Evolutionary conservation across 2,797 vertebrate species (phyloP).

Genomic region (Enteromius mattozi): DNA sequence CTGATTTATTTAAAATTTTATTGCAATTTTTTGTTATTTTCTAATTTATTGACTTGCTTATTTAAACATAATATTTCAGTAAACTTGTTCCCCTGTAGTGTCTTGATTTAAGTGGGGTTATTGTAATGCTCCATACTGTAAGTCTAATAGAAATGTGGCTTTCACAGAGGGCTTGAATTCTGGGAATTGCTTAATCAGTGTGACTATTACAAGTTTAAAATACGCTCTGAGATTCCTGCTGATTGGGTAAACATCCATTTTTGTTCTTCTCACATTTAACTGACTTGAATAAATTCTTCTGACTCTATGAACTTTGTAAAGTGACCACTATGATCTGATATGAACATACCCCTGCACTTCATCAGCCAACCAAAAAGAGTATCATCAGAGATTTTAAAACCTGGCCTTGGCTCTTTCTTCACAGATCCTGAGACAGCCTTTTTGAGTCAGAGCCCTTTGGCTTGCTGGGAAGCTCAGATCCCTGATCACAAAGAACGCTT

Average conservation of each 20-base stretch:
- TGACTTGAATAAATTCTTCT: background rate
- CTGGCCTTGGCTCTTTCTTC: conserved; percentile 31
- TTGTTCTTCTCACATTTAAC: conserved; percentile 2
- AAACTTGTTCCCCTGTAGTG: background rate
- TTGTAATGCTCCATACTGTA: background rate
- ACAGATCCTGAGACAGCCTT: conserved; percentile 43
- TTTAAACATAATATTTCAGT: background rate
- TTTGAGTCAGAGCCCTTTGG: conserved; percentile 37
- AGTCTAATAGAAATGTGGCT: background rate
- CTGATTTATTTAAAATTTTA: background rate
- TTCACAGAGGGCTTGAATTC: conserved; percentile 6
- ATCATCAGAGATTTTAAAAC: conserved; percentile 27
- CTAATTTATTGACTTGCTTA: background rate
- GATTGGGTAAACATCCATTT: background rate
- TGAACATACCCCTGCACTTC: background rate
- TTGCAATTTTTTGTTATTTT: background rate
- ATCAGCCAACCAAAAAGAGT: conserved; percentile 2
- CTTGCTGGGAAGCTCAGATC: conserved; percentile 48
- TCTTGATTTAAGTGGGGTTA: background rate
- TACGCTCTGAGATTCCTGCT: background rate
- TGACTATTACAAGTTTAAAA: conserved; percentile 16
- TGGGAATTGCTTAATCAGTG: background rate
- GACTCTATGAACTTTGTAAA: background rate
- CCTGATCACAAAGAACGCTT: conserved; percentile 58
- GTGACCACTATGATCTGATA: background rate